Conservation (phyloP, 2,113 vertebrate genomes). For the Harpagus bidentatus region DNA sequence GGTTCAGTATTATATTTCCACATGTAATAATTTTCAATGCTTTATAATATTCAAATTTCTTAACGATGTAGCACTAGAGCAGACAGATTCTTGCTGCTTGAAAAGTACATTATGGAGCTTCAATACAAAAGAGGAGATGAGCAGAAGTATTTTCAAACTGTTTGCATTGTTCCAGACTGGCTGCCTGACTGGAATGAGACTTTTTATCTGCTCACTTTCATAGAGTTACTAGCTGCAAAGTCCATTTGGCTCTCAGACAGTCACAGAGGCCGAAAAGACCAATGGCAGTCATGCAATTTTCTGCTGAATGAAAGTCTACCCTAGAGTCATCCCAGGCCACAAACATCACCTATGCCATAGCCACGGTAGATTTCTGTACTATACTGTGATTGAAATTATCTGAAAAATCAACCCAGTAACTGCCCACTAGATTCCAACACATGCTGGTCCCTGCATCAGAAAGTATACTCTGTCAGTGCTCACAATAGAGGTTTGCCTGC, state of each 20-base stretch:
- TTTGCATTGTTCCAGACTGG: background rate
- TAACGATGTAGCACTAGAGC: background rate
- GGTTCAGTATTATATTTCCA: background rate
- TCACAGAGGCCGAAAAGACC: background rate
- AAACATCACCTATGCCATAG: background rate
- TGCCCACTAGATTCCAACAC: background rate
- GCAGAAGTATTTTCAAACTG: background rate
- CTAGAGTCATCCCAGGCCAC: background rate
- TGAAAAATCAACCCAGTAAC: background rate
- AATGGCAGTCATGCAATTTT: background rate
- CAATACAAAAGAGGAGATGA: background rate
- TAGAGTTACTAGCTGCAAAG: background rate
- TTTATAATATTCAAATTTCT: background rate
- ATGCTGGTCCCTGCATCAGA: background rate
- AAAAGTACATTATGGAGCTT: background rate
- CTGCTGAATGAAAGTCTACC: background rate
- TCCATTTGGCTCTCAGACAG: background rate
- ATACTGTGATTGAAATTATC: background rate
- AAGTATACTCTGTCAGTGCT: rapidly evolving
- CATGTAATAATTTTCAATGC: background rate
- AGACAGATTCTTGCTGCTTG: background rate
- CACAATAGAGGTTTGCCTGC: rapidly evolving
- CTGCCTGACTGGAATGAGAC: background rate
- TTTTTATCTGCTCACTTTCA: background rate
- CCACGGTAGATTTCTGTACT: background rate